A percentile compares a stretch with the other conserved stretches of the same genome.
phyloP scores from a whole-genome alignment of 2,797 vertebrate species.

The Lophotriccus pileatus region DNA sequence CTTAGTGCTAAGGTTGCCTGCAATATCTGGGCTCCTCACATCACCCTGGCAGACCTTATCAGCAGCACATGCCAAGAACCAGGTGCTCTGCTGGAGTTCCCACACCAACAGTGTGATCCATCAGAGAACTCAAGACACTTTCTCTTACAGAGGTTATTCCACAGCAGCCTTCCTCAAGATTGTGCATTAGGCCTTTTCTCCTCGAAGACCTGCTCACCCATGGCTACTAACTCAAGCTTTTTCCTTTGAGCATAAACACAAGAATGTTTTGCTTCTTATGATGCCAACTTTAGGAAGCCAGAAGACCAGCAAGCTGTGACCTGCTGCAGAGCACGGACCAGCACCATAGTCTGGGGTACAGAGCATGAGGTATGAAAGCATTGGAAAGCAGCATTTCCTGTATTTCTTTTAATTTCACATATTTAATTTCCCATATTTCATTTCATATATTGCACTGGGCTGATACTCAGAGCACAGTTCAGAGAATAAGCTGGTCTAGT shows the following conservation, averaged over 20 bases:
- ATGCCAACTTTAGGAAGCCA: background rate
- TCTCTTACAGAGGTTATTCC: background rate
- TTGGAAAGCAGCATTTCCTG: background rate
- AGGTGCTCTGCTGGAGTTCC: background rate
- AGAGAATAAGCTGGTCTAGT: background rate
- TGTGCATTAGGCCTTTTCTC: background rate
- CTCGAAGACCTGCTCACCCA: background rate
- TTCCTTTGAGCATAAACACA: background rate
- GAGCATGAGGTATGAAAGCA: background rate
- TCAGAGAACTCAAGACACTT: background rate
- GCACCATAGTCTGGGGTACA: background rate
- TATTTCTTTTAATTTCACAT: background rate
- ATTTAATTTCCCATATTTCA: background rate
- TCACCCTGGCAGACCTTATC: background rate
- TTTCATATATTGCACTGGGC: background rate
- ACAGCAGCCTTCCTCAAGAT: background rate
- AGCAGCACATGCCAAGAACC: background rate
- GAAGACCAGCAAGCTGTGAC: background rate
- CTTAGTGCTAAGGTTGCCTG: background rate
- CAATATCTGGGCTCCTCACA: background rate
- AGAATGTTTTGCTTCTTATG: background rate
- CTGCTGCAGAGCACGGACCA: background rate
- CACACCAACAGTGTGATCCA: background rate
- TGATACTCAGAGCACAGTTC: background rate
- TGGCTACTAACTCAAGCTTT: background rate